Evolutionary conservation across 2,888 invertebrate genomes (phyloP).

Genomic region (Pachliopta kotzebuea): DNA sequence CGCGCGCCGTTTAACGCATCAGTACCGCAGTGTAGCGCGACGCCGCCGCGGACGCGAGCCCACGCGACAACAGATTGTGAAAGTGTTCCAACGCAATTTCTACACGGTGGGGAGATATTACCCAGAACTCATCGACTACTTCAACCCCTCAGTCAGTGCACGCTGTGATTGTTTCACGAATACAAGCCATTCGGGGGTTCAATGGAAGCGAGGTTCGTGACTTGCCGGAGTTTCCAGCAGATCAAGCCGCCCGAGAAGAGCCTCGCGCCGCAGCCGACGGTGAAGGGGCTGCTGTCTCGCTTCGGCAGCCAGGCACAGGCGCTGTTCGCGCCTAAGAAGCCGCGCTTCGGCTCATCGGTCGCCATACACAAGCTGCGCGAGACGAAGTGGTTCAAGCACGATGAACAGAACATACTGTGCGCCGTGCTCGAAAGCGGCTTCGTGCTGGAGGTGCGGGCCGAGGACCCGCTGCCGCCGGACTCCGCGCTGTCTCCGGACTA

Average conservation of each 20-base stretch:
- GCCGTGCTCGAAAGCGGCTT: constrained; percentile 87
- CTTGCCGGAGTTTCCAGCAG: constrained; percentile 78
- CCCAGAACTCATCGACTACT: constrained; percentile 34
- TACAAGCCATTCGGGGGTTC: constrained; percentile 69
- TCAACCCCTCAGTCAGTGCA: constrained; percentile 48
- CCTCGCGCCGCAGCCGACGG: constrained; percentile 73
- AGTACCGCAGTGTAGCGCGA: constrained; percentile 60
- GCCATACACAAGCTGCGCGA: constrained; percentile 86
- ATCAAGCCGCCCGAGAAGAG: constrained; percentile 79
- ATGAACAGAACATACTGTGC: constrained; percentile 85
- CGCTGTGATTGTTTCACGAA: constrained; percentile 61
- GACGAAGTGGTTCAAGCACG: constrained; percentile 87
- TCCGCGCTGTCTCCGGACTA: constrained; percentile 73
- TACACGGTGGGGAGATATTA: constrained; percentile 62
- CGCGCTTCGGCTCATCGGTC: constrained; percentile 82
- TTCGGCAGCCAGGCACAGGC: constrained; percentile 79
- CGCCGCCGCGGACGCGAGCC: constrained; percentile 46
- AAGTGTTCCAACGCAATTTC: constrained; percentile 73
- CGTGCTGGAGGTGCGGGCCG: constrained; percentile 83
- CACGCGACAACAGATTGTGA: constrained; percentile 74
- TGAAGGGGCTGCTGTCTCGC: constrained; percentile 76
- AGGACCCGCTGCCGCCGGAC: constrained; percentile 71
- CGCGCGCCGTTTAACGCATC: constrained; percentile 74
- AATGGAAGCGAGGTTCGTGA: constrained; percentile 81
- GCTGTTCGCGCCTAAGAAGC: constrained; percentile 75